Conservation (phyloP, 2,888 invertebrate species). For the Hirtodrosophila histrioides region DNA sequence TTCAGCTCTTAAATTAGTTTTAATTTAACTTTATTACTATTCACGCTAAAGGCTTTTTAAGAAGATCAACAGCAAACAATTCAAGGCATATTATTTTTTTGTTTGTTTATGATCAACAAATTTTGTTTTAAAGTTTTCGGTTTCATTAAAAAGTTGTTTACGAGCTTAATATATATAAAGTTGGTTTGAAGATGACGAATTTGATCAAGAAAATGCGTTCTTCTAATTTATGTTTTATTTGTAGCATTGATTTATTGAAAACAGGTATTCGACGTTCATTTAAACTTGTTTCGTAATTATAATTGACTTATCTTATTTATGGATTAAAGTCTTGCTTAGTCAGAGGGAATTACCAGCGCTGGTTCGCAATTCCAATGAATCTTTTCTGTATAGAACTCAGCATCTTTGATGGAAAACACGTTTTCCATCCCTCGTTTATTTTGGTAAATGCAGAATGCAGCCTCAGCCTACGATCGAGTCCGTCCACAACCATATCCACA, state of each 20-base stretch:
- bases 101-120: not conserved
- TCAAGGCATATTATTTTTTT: not conserved
- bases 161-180: too few species aligned
- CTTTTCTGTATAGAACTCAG: conserved; percentile 2
- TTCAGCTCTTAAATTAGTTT: too few species aligned
- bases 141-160: not conserved
- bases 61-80: too few species aligned
- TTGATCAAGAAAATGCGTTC: conserved; percentile 9
- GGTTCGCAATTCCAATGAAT: conserved; percentile 2
- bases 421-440: conserved; percentile 44
- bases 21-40: too few species aligned
- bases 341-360: conserved; percentile 6
- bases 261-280: conserved; percentile 10
- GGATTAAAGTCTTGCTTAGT: conserved; percentile 4
- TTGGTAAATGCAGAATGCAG: conserved; percentile 49
- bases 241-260: not conserved
- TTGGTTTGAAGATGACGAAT: too few species aligned
- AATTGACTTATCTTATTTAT: conserved; percentile 12
- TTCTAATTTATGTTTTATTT: conserved; percentile 6
- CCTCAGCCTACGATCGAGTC: conserved; percentile 8
- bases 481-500: not conserved
- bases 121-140: not conserved
- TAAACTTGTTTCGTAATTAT: conserved; percentile 6
- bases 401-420: conserved; percentile 11
- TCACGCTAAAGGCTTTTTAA: too few species aligned